Evolutionary conservation across 2,888 invertebrate genomes (phyloP).

Genomic region (Chymomyza amoena): DNA sequence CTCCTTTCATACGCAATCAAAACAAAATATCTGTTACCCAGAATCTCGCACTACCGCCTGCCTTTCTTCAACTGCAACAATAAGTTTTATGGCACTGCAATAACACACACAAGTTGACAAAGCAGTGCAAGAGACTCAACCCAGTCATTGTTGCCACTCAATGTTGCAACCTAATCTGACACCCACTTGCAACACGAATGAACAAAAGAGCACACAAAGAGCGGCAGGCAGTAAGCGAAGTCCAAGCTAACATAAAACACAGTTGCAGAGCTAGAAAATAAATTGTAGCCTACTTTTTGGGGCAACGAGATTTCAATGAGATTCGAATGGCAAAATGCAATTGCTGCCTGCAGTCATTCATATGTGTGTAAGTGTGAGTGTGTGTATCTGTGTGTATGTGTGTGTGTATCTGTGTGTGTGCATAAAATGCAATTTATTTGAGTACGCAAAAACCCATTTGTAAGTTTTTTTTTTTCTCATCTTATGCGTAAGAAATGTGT

Average conservation of each 20-base stretch:
- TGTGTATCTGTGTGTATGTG: background rate
- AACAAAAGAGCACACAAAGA: background rate
- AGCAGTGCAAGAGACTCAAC: background rate
- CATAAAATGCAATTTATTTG: constrained; percentile 46
- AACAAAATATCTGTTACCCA: background rate
- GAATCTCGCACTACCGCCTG: background rate
- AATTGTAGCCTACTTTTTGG: constrained; percentile 42
- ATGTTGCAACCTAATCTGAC: background rate
- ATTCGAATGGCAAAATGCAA: constrained; percentile 21
- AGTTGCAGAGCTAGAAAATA: background rate
- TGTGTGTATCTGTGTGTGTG: background rate
- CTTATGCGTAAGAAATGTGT: constrained; percentile 34
- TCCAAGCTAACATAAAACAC: background rate
- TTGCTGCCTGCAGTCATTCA: constrained; percentile 7
- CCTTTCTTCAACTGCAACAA: background rate
- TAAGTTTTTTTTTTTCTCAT: constrained; percentile 18
- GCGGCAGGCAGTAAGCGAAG: background rate
- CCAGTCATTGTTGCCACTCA: background rate
- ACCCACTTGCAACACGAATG: background rate
- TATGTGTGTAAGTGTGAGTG: background rate
- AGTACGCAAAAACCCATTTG: constrained; percentile 44
- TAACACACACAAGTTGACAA: background rate
- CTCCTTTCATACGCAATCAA: too few species aligned
- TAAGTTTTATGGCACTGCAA: constrained; percentile 1
- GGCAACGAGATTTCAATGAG: constrained; percentile 25